Conservation (phyloP, 2,888 invertebrate species). For the Calliphora vomitoria region DNA sequence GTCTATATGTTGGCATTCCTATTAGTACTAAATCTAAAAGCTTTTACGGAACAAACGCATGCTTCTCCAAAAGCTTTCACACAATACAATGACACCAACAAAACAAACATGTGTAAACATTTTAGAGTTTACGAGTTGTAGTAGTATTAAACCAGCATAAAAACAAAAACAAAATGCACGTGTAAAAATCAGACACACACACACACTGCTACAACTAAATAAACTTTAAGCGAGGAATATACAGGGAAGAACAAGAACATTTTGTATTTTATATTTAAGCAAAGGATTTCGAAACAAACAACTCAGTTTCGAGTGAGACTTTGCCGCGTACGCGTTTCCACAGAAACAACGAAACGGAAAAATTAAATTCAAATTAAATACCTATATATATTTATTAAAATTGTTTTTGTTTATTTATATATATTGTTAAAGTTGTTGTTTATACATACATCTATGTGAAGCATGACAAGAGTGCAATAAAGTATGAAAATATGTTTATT, state of each 20-base stretch:
- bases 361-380: slow-evolving; percentile 13
- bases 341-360: slow-evolving; percentile 45
- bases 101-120: slow-evolving; percentile 42
- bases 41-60: slow-evolving; percentile 48
- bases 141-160: background rate
- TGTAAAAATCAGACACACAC: slow-evolving; percentile 16
- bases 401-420: background rate
- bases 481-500: slow-evolving; percentile 14
- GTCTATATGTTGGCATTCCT: slow-evolving; percentile 42
- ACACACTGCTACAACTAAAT: slow-evolving; percentile 14
- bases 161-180: slow-evolving; percentile 63
- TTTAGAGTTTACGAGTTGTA: slow-evolving; percentile 39
- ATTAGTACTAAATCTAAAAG: slow-evolving; percentile 33
- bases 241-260: slow-evolving; percentile 6
- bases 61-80: slow-evolving; percentile 46
- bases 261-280: slow-evolving; percentile 57
- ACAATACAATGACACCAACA: slow-evolving; percentile 27
- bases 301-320: slow-evolving; percentile 76
- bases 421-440: background rate
- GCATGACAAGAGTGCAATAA: slow-evolving; percentile 13
- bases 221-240: background rate
- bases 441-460: background rate
- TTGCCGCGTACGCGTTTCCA: slow-evolving; percentile 55
- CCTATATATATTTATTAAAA: background rate
- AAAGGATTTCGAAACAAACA: slow-evolving; percentile 67